phyloP scores from a whole-genome alignment of 1,140 invertebrate species.

The Oncopeltus fasciatus region DNA sequence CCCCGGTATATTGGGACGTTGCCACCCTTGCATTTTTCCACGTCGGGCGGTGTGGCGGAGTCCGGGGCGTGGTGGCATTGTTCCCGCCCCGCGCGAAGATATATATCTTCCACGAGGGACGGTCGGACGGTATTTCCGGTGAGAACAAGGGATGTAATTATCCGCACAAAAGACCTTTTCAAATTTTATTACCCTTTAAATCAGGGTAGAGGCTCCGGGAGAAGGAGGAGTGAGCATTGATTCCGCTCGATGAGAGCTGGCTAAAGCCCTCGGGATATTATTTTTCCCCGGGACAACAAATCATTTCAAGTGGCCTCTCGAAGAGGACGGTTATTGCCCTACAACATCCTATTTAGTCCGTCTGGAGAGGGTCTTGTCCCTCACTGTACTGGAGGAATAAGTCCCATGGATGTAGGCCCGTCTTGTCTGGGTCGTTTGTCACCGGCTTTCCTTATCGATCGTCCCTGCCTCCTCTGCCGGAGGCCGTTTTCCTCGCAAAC shows the following conservation, averaged over 20 bases:
- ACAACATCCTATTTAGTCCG: background rate
- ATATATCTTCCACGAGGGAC: conserved; percentile 1
- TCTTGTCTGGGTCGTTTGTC: background rate
- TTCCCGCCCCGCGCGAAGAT: background rate
- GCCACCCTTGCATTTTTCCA: background rate
- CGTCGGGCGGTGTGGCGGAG: background rate
- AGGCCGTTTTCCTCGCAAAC: too few relatives aligned
- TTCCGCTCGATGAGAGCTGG: background rate
- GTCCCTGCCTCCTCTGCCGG: too few relatives aligned
- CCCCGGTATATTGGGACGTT: background rate
- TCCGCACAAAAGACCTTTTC: conserved; percentile 6
- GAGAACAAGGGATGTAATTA: conserved; percentile 6
- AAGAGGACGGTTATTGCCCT: background rate
- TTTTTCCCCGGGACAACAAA: conserved; percentile 2
- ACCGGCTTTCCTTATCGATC: background rate
- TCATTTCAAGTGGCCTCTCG: background rate
- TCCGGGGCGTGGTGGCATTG: background rate
- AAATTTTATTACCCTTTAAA: conserved; percentile 9
- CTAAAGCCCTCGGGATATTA: background rate
- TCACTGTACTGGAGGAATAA: background rate
- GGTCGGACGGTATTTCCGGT: background rate
- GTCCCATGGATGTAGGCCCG: background rate
- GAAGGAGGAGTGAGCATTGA: background rate
- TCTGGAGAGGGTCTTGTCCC: background rate
- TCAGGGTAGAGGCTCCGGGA: background rate